These are phyloP conservation scores for Lysandra bellargus DNA, from an alignment of 2,888 invertebrate species.

Conservation along the genomic window DNA sequence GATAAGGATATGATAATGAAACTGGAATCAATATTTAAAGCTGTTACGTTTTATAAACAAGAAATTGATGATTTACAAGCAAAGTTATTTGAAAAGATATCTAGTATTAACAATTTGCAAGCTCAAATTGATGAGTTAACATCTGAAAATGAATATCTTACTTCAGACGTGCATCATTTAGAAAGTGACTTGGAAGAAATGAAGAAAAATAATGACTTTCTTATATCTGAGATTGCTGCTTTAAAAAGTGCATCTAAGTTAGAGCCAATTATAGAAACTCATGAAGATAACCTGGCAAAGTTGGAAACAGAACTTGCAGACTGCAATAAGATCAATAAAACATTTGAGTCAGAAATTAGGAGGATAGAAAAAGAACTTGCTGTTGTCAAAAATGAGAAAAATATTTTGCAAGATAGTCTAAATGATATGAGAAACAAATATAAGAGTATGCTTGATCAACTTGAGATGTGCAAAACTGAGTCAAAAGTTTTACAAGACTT, in stretches of 20 bases:
- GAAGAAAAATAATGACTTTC: constrained; percentile 85
- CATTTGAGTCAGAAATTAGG: constrained; percentile 81
- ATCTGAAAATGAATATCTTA: constrained; percentile 73
- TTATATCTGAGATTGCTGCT: constrained; percentile 84
- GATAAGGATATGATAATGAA: constrained; percentile 66
- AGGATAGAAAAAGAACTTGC: constrained; percentile 79
- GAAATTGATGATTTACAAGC: constrained; percentile 81
- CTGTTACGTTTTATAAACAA: constrained; percentile 79
- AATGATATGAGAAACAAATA: constrained; percentile 77
- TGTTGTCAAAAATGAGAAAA: constrained; percentile 65
- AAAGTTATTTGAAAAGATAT: constrained; percentile 78
- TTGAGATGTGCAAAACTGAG: constrained; percentile 67
- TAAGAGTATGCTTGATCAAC: constrained; percentile 71
- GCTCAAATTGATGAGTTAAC: constrained; percentile 80
- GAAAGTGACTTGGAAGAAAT: constrained; percentile 84
- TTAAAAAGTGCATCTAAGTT: constrained; percentile 83
- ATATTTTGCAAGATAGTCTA: constrained; percentile 74
- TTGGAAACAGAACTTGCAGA: constrained; percentile 85
- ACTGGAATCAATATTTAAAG: constrained; percentile 78
- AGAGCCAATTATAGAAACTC: constrained; percentile 86
- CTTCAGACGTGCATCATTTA: constrained; percentile 70
- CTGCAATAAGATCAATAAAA: constrained; percentile 78
- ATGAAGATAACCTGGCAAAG: constrained; percentile 84
- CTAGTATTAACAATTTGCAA: constrained; percentile 74
- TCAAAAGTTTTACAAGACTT: constrained; percentile 71